These are phyloP conservation scores for Dascillus cervinus DNA, from an alignment of 2,888 invertebrate species.

Conservation along the genomic window DNA sequence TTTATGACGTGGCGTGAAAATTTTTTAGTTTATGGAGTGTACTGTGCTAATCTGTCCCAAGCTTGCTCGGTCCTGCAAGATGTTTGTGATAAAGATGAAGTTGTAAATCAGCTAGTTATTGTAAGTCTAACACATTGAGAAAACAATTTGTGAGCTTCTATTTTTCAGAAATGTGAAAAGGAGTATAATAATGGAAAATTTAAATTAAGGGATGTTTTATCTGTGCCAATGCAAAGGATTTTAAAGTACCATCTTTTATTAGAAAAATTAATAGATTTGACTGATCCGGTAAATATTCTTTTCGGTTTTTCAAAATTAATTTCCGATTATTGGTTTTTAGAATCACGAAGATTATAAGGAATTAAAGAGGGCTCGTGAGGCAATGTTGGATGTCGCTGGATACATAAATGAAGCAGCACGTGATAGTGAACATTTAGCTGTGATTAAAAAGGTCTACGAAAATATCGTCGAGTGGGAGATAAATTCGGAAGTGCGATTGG, in stretches of 20 bases:
- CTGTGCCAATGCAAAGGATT: slow-evolving; percentile 97
- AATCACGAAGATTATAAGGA: slow-evolving; percentile 78
- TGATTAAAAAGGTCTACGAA: slow-evolving; percentile 85
- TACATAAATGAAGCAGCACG: slow-evolving; percentile 97
- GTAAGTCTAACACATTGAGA: slow-evolving; percentile 43
- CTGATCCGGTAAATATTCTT: slow-evolving; percentile 54
- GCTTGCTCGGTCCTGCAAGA: slow-evolving; percentile 84
- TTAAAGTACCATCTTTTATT: slow-evolving; percentile 93
- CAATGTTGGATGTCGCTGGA: slow-evolving; percentile 93
- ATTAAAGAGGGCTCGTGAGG: slow-evolving; percentile 81
- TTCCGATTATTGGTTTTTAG: slow-evolving; percentile 45
- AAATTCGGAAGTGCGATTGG: slow-evolving; percentile 71
- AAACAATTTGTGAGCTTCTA: slow-evolving; percentile 2
- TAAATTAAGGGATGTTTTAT: slow-evolving; percentile 88
- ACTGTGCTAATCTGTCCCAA: slow-evolving; percentile 86
- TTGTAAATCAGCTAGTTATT: slow-evolving; percentile 58
- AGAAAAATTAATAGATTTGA: slow-evolving; percentile 81
- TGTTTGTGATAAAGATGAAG: slow-evolving; percentile 57
- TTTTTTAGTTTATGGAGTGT: slow-evolving; percentile 90
- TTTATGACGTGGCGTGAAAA: slow-evolving; percentile 87
- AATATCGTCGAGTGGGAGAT: slow-evolving; percentile 77
- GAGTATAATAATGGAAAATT: slow-evolving; percentile 93
- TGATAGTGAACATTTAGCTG: slow-evolving; percentile 86
- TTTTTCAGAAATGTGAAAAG: slow-evolving; percentile 75
- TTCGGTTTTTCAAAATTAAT: background rate